These are phyloP conservation scores for Pterois miles DNA, from an alignment of 2,797 vertebrate species.

Conservation along the genomic window DNA sequence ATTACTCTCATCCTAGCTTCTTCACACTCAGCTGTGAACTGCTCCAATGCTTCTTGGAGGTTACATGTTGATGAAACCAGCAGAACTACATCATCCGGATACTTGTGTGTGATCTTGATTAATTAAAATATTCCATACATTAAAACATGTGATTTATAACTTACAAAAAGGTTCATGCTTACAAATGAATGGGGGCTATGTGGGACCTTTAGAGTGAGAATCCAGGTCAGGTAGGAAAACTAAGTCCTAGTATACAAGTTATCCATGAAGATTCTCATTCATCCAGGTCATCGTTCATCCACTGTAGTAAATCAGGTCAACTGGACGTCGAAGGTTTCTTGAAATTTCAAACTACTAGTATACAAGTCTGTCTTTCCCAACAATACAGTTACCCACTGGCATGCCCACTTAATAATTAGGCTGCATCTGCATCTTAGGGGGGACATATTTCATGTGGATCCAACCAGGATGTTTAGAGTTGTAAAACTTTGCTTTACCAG, in stretches of 20 bases:
- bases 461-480: neutral
- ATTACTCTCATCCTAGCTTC: neutral
- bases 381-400: conserved; percentile 18
- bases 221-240: conserved; percentile 18
- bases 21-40: conserved; percentile 17
- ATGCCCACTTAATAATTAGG: conserved; percentile 1
- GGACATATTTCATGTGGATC: neutral
- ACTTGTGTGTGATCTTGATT: neutral
- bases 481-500: neutral
- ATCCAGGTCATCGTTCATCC: no score
- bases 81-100: neutral
- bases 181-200: neutral
- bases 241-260: neutral
- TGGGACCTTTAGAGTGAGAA: neutral
- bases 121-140: neutral
- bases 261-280: no score
- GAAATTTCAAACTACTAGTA: no score
- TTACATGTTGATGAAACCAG: neutral
- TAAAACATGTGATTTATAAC: neutral
- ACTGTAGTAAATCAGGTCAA: no score
- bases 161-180: neutral
- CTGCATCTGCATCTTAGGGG: conserved; percentile 1
- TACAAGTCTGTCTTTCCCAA: conserved; percentile 8
- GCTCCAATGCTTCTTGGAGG: neutral
- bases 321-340: no score